phyloP scores from a whole-genome alignment of 2,113 vertebrate species.

The Phalacrocorax pelagicus region DNA sequence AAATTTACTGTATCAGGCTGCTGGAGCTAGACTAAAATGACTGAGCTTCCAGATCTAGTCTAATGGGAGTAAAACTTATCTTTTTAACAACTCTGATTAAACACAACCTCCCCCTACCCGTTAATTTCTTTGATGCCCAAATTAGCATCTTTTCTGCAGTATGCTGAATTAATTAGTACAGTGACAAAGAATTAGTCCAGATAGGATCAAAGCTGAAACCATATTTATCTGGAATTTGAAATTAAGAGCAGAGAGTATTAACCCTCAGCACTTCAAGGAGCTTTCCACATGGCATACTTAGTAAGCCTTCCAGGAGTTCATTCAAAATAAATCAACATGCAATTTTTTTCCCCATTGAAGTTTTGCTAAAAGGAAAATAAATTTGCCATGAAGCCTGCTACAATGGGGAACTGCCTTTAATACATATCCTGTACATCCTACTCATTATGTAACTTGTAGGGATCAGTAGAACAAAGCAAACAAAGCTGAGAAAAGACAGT shows the following conservation, averaged over 20 bases:
- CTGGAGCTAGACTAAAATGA: constrained; percentile 46
- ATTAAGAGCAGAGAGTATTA: constrained; percentile 74
- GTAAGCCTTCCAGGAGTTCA: constrained; percentile 40
- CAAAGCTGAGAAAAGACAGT: constrained; percentile 59
- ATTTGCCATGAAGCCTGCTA: constrained; percentile 22
- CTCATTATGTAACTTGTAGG: constrained; percentile 70
- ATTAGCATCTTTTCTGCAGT: constrained; percentile 81
- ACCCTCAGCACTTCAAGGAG: constrained; percentile 59
- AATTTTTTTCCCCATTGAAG: constrained; percentile 16
- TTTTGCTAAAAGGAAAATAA: constrained; percentile 62
- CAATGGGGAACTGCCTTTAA: constrained; percentile 49
- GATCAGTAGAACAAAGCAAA: constrained; percentile 73
- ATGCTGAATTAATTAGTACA: constrained; percentile 82
- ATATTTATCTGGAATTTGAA: constrained; percentile 78
- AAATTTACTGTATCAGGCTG: not conserved
- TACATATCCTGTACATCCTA: constrained; percentile 40
- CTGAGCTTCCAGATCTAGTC: constrained; percentile 46
- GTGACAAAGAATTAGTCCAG: constrained; percentile 81
- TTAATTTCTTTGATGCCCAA: constrained; percentile 79
- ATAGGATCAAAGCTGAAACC: constrained; percentile 81
- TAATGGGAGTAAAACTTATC: constrained; percentile 73
- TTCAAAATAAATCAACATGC: constrained; percentile 41
- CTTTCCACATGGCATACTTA: constrained; percentile 52
- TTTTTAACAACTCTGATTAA: constrained; percentile 77
- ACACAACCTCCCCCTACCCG: constrained; percentile 61